Base-by-base conservation (phyloP, 2,797 vertebrate genomes). In the Anas flavirostris region DNA sequence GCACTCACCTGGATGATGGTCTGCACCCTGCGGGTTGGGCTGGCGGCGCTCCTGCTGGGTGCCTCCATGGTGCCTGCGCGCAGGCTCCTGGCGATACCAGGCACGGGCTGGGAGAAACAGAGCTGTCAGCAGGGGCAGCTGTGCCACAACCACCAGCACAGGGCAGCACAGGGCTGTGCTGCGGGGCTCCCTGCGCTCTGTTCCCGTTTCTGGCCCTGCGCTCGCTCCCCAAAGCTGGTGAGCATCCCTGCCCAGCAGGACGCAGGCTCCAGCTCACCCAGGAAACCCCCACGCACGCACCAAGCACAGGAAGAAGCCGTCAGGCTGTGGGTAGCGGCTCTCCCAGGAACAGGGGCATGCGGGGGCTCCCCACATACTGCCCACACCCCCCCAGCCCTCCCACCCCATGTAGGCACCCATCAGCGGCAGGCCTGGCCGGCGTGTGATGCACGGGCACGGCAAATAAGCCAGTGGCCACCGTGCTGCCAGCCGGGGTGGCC, bases 1-100 rank as follows among this genome's bases (percentile, higher is more conserved):
- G 0, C 10, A 41, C 98, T 98, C 86, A 99, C 99, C 98, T 99
- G 98, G 31, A 99, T 92, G 86, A 98, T 82, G 58, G 98, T 98
- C 93, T 98, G 98, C 37, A 97, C 97, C 86, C 98, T 98, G 55
- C 90, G 94, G 82, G 97, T 93, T 10, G 95, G 95, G 68, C 97
- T 97, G 1, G 93, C 64, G 31, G 97, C 56, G 94, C 97, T 98
- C 87, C 97, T 98, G 91, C 97, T 96, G 25, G 98, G 50, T 44
- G 96, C 88, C 72, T 99, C 98, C 99, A 99, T 99, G 97, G 97
- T 96, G 77, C 69, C 89, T 1, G 82, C 82, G 81, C 26, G 96
- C 86, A 98, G 56, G 43, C 0, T 28, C 22, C 0, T 1, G 46
- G 28, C 2, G 2, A 52, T 52, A 19, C 66, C 0, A 0, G 56